Conservation (phyloP, 2,888 invertebrate genomes). For the Dascillus cervinus region DNA sequence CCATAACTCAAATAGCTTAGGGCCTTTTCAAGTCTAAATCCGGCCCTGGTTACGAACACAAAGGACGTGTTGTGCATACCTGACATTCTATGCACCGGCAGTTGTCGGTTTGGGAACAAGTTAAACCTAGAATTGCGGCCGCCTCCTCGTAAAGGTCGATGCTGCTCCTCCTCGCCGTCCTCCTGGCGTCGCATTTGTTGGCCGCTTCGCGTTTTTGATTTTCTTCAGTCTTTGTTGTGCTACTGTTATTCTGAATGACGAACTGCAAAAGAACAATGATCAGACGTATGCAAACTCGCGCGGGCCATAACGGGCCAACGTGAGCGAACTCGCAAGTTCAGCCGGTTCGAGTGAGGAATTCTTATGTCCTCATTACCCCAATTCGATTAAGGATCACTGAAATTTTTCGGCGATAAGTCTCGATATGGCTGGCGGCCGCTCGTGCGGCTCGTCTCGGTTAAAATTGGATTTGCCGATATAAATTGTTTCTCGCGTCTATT, state of each 20-base stretch:
- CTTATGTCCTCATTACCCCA: too few relatives aligned
- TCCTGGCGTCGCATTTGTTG: constrained; percentile 14
- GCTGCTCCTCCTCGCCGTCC: constrained; percentile 31
- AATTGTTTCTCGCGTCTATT: constrained; percentile 14
- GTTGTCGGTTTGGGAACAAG: constrained; percentile 38
- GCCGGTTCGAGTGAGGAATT: too few relatives aligned
- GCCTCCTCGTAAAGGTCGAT: constrained; percentile 40
- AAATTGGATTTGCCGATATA: constrained; percentile 13
- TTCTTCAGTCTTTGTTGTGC: constrained; percentile 17
- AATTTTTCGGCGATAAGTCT: too few relatives aligned
- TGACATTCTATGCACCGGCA: constrained; percentile 42
- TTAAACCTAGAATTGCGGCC: constrained; percentile 37
- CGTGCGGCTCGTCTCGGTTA: constrained; percentile 4
- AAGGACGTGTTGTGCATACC: constrained; percentile 24
- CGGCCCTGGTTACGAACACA: too few relatives aligned
- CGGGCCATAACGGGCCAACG: too few relatives aligned
- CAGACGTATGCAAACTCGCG: too few relatives aligned
- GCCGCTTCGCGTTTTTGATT: constrained; percentile 13
- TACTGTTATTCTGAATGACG: constrained; percentile 28
- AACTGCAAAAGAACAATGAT: constrained; percentile 31
- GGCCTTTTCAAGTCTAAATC: too few relatives aligned
- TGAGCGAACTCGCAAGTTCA: too few relatives aligned
- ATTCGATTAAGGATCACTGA: too few relatives aligned
- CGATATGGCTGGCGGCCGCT: too few relatives aligned
- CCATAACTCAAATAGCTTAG: too few relatives aligned